Evolutionary conservation across 2,113 vertebrate species (phyloP), one percentile per base, ranked within the genome.

Genomic region (Pollachius pollachius): DNA sequence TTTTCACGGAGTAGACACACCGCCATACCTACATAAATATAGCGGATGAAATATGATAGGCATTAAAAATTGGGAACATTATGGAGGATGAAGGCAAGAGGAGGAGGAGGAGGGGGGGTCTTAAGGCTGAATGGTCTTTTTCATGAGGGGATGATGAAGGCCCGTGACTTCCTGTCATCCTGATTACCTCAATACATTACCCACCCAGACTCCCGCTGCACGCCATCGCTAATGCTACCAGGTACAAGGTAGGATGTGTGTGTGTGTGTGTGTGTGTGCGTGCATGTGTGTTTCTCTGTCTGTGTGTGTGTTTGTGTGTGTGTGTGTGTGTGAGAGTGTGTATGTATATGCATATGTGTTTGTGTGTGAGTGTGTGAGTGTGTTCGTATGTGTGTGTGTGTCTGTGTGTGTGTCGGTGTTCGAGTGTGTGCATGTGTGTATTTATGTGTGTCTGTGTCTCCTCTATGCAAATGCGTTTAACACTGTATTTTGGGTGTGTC

Each of bases 181-280:
- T 83, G 72, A 82, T 83, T 80, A 21, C 34, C 64, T 48, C 34
- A 65, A 66, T 74, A 75, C 19, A 64, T 75, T 62, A 65, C 19
- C 65, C 21, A 23, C 48, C 68, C 48, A 12, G 52, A 67, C 62
- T 72, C 62, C 41, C 30, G 70, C 13, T 23, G 5, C 21, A 37
- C 15, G 17, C 64, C 16, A 77, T 72, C 34, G 71, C 57, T 78
- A 78, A 70, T 71, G 65, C 48, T n/a, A 68, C 52, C 56, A 59
- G 23, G 34, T 15, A 8, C 5, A 19, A 17, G 18, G n/a, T 2
- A 15, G 41, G 11, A 52, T 30, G 65, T 54, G 41, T 56, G 65
- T 68, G 54, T 67, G 52, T 2, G 18, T 57, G 9, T 15, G 8
- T 56, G 7, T 52, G 48, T 66, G 65, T 21, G 37, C 11, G 11